Percentiles rank a stretch among this genome's conserved stretches.
These are phyloP conservation scores for Aplysina aerophoba DNA, from an alignment of 37 sponge, comb jelly and placozoan genomes.

Conservation along the genomic window DNA sequence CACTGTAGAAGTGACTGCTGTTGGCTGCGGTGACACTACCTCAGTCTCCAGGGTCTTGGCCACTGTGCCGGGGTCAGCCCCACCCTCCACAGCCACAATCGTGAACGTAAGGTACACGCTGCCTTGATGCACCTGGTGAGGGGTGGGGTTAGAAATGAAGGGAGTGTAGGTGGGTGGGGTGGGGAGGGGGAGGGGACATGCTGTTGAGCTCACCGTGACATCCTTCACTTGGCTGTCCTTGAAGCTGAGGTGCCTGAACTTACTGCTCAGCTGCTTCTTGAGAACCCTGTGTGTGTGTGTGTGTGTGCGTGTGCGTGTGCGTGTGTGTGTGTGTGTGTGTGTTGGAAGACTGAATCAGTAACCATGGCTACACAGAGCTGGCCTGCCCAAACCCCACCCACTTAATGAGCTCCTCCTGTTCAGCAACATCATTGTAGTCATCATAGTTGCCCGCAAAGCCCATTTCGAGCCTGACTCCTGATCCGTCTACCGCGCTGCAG, in stretches of 20 bases:
- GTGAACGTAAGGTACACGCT: neutral
- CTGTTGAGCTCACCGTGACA: neutral
- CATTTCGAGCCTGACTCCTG: neutral
- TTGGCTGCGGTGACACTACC: neutral
- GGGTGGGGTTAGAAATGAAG: neutral
- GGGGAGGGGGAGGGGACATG: neutral
- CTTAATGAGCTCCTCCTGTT: neutral
- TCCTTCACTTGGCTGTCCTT: neutral
- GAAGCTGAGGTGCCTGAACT: neutral
- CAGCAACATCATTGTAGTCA: neutral
- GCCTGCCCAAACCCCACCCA: neutral
- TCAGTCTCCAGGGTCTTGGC: slow-evolving; percentile 2
- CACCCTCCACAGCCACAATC: neutral
- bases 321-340: neutral
- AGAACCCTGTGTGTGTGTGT: neutral
- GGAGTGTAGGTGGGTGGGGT: neutral
- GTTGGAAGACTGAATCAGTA: neutral
- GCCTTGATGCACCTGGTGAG: neutral
- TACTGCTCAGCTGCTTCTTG: neutral
- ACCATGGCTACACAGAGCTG: neutral
- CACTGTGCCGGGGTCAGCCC: neutral
- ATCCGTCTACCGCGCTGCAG: neutral
- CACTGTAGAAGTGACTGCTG: too few species aligned
- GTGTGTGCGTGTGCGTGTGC: neutral
- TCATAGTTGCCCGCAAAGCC: neutral